These are phyloP conservation scores for Eupeodes corollae DNA, from an alignment of 1,140 invertebrate species.

Conservation along the genomic window DNA sequence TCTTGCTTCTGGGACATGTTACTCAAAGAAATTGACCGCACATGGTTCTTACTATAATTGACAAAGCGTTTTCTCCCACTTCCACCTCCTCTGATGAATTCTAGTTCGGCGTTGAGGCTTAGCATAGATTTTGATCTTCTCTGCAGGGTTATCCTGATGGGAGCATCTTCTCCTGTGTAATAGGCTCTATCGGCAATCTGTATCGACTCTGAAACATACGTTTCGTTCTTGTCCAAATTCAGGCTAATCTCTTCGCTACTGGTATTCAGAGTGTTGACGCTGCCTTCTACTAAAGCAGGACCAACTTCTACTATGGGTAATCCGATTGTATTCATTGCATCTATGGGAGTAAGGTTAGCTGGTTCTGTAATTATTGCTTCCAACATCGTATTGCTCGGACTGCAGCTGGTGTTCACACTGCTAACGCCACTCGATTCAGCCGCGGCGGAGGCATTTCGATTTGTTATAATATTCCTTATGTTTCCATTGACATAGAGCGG, in stretches of 20 bases:
- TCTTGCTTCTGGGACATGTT: background rate
- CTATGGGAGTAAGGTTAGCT: conserved; percentile 6
- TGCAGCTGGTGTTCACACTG: background rate
- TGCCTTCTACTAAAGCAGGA: background rate
- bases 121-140: conserved; percentile 31
- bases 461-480: conserved; percentile 10
- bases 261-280: background rate
- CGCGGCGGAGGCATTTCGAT: conserved; percentile 5
- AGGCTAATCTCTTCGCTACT: conserved; percentile 3
- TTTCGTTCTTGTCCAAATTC: conserved; percentile 17
- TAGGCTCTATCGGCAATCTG: conserved; percentile 26
- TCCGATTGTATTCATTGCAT: conserved; percentile 34
- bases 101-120: background rate
- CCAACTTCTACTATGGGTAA: conserved; percentile 12
- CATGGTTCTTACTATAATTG: background rate
- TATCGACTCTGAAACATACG: conserved; percentile 29
- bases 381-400: too few relatives aligned
- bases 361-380: background rate
- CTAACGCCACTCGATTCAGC: background rate
- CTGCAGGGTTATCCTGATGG: conserved; percentile 23
- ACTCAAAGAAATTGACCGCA: conserved; percentile 6
- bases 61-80: background rate
- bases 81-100: too few relatives aligned
- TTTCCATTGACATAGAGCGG: conserved; percentile 30
- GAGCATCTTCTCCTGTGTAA: conserved; percentile 20